Percentiles rank a stretch among this genome's conserved stretches.
phyloP scores from a whole-genome alignment of 2,113 vertebrate genomes.

The Mormyrus lacerda region DNA sequence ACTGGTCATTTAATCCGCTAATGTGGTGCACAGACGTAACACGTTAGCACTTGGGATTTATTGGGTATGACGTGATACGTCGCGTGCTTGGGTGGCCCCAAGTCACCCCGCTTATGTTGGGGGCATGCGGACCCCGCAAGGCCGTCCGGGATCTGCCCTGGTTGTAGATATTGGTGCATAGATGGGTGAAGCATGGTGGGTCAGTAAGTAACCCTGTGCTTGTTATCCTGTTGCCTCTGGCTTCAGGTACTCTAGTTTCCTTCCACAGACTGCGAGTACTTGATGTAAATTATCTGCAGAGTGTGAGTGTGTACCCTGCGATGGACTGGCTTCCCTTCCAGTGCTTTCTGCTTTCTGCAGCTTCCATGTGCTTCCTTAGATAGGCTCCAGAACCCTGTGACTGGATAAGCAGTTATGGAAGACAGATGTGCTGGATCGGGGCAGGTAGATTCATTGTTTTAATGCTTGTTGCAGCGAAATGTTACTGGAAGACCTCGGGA shows the following conservation, averaged over 20 bases:
- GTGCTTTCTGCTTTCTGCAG: neutral
- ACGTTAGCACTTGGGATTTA: neutral
- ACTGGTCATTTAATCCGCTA: neutral
- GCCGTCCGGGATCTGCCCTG: neutral
- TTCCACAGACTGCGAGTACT: neutral
- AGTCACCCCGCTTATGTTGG: neutral
- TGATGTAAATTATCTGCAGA: neutral
- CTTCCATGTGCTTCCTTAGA: neutral
- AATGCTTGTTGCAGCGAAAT: neutral
- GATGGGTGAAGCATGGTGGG: neutral
- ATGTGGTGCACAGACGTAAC: neutral
- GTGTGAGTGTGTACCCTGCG: neutral
- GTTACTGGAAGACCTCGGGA: neutral
- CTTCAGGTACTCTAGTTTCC: neutral
- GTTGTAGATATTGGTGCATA: neutral
- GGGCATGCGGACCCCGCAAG: neutral
- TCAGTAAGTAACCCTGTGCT: neutral
- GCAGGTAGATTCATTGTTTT: neutral
- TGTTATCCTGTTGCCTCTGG: neutral
- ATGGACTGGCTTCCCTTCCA: neutral
- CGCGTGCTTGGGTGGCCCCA: neutral
- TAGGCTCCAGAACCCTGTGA: neutral
- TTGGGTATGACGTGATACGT: neutral
- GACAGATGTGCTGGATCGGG: neutral
- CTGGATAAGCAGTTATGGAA: neutral